A percentile compares a stretch with the other conserved stretches of the same genome.
These are phyloP conservation scores for Myiozetetes cayanensis DNA, from an alignment of 2,113 vertebrate genomes.

Conservation along the genomic window DNA sequence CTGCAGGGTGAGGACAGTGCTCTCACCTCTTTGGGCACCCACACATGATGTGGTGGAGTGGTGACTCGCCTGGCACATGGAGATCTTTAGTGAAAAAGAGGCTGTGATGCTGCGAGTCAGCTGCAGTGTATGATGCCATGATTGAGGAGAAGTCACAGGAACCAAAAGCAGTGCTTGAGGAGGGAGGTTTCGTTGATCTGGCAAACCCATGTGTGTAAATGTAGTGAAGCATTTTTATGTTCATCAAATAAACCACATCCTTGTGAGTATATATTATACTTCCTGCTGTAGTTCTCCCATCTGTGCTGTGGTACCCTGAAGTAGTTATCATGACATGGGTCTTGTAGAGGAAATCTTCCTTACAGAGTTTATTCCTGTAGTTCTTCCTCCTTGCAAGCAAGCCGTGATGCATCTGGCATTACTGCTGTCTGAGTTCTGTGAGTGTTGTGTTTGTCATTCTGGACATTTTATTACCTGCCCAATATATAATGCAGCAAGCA, in stretches of 20 bases:
- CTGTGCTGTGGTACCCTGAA: background rate
- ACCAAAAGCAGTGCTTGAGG: background rate
- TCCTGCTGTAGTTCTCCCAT: background rate
- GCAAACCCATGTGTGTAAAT: background rate
- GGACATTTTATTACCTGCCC: background rate
- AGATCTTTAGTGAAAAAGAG: background rate
- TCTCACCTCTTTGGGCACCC: background rate
- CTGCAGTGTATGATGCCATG: background rate
- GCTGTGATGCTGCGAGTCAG: background rate
- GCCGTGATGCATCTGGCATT: background rate
- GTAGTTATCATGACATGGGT: background rate
- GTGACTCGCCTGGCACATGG: fast-evolving
- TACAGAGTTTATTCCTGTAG: background rate
- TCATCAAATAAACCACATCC: background rate
- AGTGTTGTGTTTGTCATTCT: background rate
- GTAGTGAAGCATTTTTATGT: background rate
- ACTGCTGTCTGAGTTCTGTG: background rate
- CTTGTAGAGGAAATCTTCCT: background rate
- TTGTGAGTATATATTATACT: background rate
- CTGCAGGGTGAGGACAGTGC: background rate
- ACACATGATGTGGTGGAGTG: background rate
- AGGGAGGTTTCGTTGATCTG: background rate
- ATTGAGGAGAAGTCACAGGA: background rate
- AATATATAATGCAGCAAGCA: background rate
- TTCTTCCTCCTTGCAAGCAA: background rate